phyloP scores from a whole-genome alignment of 1,140 invertebrate species.

The Heliconius hermathena region DNA sequence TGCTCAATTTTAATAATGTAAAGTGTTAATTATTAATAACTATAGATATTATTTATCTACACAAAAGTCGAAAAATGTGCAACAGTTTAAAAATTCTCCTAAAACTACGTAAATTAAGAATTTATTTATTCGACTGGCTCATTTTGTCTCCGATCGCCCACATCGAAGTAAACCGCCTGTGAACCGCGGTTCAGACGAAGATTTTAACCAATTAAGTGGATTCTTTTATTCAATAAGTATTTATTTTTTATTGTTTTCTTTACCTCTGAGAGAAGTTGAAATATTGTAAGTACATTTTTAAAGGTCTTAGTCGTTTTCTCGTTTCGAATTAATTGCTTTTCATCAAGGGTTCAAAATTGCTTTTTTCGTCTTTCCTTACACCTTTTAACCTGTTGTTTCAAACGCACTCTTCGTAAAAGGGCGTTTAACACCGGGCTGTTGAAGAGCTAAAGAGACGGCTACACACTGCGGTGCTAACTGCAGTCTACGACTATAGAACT shows the following conservation, averaged over 20 bases:
- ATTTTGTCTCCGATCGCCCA: conserved; percentile 13
- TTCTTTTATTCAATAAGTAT: not conserved
- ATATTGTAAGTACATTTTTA: conserved; percentile 9
- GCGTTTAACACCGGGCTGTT: conserved; percentile 22
- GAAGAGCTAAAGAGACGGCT: conserved; percentile 17
- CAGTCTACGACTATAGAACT: conserved; percentile 61
- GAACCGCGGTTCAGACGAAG: not conserved
- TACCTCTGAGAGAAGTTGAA: not conserved
- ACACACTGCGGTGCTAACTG: conserved; percentile 33
- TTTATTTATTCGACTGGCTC: conserved; percentile 34
- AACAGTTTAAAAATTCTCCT: conserved; percentile 52
- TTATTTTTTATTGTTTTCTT: not conserved
- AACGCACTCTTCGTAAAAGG: conserved; percentile 24
- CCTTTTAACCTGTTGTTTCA: conserved; percentile 16
- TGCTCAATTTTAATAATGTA: conserved; percentile 80
- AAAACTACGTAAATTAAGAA: conserved; percentile 37
- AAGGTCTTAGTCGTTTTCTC: conserved; percentile 6
- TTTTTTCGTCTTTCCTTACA: not conserved
- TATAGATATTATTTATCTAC: conserved; percentile 78
- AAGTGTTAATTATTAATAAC: conserved; percentile 73
- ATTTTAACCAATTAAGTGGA: not conserved
- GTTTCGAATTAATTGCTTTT: not conserved
- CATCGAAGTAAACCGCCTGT: conserved; percentile 2
- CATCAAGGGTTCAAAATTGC: not conserved
- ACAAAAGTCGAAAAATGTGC: conserved; percentile 68